A percentile compares a stretch with the other conserved stretches of the same genome.
Conservation (phyloP, 2,888 invertebrate species). For the Arrhopalites spinosus region DNA sequence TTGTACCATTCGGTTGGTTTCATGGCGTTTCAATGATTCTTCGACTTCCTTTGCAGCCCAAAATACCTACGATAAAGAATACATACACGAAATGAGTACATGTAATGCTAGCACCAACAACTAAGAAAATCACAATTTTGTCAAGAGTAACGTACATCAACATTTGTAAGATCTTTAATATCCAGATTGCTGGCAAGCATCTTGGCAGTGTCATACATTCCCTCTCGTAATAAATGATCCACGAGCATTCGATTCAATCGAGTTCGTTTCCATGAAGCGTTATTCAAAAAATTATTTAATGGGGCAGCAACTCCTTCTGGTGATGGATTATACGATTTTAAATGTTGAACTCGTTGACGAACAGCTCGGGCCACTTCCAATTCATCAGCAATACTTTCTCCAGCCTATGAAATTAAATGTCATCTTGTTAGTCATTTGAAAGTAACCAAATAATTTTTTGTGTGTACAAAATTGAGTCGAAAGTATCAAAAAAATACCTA, state of each 20-base stretch:
- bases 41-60: slow-evolving; percentile 70
- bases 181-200: slow-evolving; percentile 80
- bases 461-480: too few species aligned
- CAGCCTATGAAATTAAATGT: slow-evolving; percentile 65
- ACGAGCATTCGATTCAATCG: slow-evolving; percentile 94
- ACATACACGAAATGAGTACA: neutral
- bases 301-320: slow-evolving; percentile 34
- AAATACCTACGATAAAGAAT: slow-evolving; percentile 58
- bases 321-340: slow-evolving; percentile 68
- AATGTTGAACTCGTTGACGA: slow-evolving; percentile 88
- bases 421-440: neutral
- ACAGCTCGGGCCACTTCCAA: slow-evolving; percentile 87
- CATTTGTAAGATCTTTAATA: slow-evolving; percentile 87
- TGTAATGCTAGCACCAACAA: too few species aligned
- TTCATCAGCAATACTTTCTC: slow-evolving; percentile 91
- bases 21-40: slow-evolving; percentile 76
- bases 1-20: slow-evolving; percentile 77
- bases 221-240: slow-evolving; percentile 91
- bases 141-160: slow-evolving; percentile 59
- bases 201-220: slow-evolving; percentile 93
- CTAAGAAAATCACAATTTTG: neutral
- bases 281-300: slow-evolving; percentile 62
- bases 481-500: too few species aligned
- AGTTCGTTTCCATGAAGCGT: slow-evolving; percentile 76
- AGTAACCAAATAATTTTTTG: neutral